Percentiles rank a stretch among this genome's conserved stretches.
These are phyloP conservation scores for Musca vetustissima DNA, from an alignment of 1,140 invertebrate species.

Conservation along the genomic window DNA sequence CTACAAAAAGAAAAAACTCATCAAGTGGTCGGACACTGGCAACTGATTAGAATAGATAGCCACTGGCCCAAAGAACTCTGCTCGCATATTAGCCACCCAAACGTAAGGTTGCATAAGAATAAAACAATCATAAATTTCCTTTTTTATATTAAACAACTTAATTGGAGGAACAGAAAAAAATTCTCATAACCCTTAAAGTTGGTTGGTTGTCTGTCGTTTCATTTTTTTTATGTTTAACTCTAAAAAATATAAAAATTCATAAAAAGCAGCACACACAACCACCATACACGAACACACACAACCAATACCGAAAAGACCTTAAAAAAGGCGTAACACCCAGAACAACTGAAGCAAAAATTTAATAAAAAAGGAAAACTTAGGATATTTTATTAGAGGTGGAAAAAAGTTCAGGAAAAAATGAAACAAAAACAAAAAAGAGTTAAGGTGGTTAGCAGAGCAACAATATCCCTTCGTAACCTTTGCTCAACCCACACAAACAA, in stretches of 20 bases:
- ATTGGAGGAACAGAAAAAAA: constrained; percentile 17
- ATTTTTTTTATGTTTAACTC: constrained; percentile 6
- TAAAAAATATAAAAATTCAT: constrained; percentile 22
- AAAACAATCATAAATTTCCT: constrained; percentile 18
- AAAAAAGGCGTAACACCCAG: neutral
- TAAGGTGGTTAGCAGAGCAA: neutral
- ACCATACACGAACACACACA: neutral
- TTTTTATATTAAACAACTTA: constrained; percentile 15
- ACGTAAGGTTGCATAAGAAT: neutral
- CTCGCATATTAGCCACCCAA: neutral
- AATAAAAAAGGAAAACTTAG: constrained; percentile 1
- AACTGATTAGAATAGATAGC: no score
- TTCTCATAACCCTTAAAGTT: constrained; percentile 5
- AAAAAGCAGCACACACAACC: neutral
- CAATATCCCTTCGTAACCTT: no score
- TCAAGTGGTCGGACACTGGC: no score
- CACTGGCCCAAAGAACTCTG: no score
- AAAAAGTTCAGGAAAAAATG: neutral
- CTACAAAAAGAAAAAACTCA: no score
- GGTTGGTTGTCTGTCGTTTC: neutral
- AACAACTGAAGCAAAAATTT: neutral
- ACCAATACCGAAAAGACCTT: neutral
- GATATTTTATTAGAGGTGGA: constrained; percentile 11
- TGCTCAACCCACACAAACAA: no score
- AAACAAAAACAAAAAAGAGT: no score